These are phyloP conservation scores for Melinaea marsaeus DNA, from an alignment of 2,888 invertebrate genomes.

Conservation along the genomic window DNA sequence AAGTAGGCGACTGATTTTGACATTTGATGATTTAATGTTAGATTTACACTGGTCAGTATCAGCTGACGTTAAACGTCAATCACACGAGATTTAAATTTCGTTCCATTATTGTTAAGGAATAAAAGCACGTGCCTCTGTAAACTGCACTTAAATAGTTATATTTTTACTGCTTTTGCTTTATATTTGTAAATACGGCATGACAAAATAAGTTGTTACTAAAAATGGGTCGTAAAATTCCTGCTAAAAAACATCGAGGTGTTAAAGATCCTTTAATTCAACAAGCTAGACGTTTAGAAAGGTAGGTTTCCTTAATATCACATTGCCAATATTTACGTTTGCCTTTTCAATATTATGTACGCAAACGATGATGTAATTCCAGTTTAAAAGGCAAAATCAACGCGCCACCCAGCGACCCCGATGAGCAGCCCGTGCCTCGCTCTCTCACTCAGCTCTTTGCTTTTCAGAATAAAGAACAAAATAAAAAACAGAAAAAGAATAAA, in stretches of 20 bases:
- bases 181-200: background rate
- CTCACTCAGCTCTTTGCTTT: slow-evolving; percentile 79
- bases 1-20: no score
- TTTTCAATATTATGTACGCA: slow-evolving; percentile 2
- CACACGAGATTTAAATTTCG: no score
- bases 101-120: no score
- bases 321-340: no score
- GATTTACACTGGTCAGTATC: no score
- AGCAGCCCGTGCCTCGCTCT: slow-evolving; percentile 86
- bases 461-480: slow-evolving; percentile 41
- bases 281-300: slow-evolving; percentile 81
- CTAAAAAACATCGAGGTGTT: slow-evolving; percentile 86
- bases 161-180: background rate
- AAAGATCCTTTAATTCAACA: slow-evolving; percentile 87
- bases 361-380: slow-evolving; percentile 61
- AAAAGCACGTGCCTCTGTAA: no score
- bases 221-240: slow-evolving; percentile 89
- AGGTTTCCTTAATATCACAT: slow-evolving; percentile 28
- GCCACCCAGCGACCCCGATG: slow-evolving; percentile 83
- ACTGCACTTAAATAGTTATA: background rate
- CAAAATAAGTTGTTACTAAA: slow-evolving; percentile 13
- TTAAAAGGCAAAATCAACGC: slow-evolving; percentile 85
- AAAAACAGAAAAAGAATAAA: slow-evolving; percentile 39
- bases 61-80: no score
- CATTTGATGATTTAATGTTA: no score